Base-by-base conservation (phyloP, 2,888 invertebrate species). In the Drymonia ruficornis region DNA sequence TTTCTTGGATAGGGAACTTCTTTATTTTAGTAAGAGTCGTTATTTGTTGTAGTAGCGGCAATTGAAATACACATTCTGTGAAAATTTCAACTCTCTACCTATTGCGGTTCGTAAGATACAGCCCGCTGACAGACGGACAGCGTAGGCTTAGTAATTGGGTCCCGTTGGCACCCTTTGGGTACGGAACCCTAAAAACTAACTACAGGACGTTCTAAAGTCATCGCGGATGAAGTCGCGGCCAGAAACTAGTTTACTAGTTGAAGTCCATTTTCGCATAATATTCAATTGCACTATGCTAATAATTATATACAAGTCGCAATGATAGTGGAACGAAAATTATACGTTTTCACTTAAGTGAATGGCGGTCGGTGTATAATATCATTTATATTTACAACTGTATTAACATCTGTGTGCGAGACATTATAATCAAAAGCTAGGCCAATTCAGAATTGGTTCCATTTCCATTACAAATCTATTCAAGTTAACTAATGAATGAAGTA, bases 331-430 rank as follows among this genome's bases (percentile, higher is more conserved):
- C 53, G 45, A 54, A 69, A 78, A 76, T 76, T 73, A 71, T 61
- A 74, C 44, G 65, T 68, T 76, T 76, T 78, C 66, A 62, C 63
- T 68, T 62, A 48, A 53, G 54, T 55, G 60, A 69, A 59, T 62
- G 55, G 36, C 13, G 36, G 3, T 3, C n/a, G 36, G 36, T 6
- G 9, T 36, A n/a, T 23, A 31, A 31, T 31, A 31, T 31, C 0
- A 36, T 36, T 36, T 36, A 31, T 36, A 36, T 36, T n/a, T 36
- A n/a, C 36, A 36, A 36, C 13, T 36, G 36, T 13, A 36, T 6
- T 11, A 11, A 31, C 31, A 31, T 31, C 12, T 38, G 38, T 38
- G 7, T 38, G 16, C 16, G 16, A 36, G 36, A 6, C n/a, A 13
- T 36, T n/a, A n/a, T 36, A 36, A 36, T 40, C n/a, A 40, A 16